Conservation (phyloP, 2,888 invertebrate genomes). For the Agrotis puta region DNA sequence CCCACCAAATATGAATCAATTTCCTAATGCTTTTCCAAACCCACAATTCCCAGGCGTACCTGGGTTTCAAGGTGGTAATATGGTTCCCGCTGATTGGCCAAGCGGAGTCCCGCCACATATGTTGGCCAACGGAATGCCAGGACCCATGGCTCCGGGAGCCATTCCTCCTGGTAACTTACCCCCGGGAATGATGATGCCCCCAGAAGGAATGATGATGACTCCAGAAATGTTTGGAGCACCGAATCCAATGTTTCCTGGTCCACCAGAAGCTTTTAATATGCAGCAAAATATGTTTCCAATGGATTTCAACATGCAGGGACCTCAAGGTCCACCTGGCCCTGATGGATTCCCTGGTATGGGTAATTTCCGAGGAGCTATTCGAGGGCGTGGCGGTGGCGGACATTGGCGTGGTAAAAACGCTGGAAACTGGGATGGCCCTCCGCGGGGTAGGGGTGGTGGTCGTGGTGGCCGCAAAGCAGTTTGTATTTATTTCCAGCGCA, state of each 20-base stretch:
- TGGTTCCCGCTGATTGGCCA: slow-evolving; percentile 84
- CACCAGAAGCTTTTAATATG: slow-evolving; percentile 85
- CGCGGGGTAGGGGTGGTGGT: slow-evolving; percentile 86
- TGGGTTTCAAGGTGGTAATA: slow-evolving; percentile 84
- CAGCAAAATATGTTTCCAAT: slow-evolving; percentile 88
- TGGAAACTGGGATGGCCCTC: slow-evolving; percentile 87
- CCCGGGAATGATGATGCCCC: slow-evolving; percentile 75
- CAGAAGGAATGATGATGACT: slow-evolving; percentile 83
- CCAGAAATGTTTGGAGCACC: slow-evolving; percentile 73
- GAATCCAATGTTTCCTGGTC: slow-evolving; percentile 67
- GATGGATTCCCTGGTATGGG: slow-evolving; percentile 82
- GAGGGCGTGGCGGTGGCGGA: slow-evolving; percentile 88
- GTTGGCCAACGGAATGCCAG: slow-evolving; percentile 81
- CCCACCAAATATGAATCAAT: slow-evolving; percentile 85
- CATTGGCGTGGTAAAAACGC: slow-evolving; percentile 89
- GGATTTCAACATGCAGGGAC: slow-evolving; percentile 88
- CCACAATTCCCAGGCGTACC: slow-evolving; percentile 86
- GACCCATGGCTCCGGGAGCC: slow-evolving; percentile 76
- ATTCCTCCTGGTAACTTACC: slow-evolving; percentile 80
- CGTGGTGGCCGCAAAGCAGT: slow-evolving; percentile 91
- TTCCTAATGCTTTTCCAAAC: slow-evolving; percentile 86
- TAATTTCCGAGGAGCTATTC: slow-evolving; percentile 90
- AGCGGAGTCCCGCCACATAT: slow-evolving; percentile 83
- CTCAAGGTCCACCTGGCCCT: slow-evolving; percentile 79
- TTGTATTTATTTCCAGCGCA: slow-evolving; percentile 95